Evolutionary conservation across 2,113 vertebrate genomes (phyloP), one percentile per base, ranked within the genome.

Genomic region (Leucoraja erinaceus): DNA sequence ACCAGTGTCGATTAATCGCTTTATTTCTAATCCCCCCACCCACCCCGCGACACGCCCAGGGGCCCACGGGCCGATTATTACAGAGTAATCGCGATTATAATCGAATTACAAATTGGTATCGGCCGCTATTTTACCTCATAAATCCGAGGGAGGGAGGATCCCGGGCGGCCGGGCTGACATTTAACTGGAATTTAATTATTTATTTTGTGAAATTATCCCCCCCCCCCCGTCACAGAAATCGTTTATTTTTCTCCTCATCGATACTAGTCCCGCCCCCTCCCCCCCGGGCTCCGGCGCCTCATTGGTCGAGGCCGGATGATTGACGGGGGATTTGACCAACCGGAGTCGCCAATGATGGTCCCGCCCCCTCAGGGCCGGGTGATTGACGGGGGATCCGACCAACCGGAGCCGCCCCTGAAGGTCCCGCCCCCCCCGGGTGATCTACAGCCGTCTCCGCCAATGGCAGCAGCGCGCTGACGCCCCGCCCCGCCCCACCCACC

Each of bases 401-500:
- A 79, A 79, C 38, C 77, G 1, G 33, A 12, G 9, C 7, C 8
- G 8, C 9, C 3, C 0, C 74, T 2, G 74, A 28, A 0, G 3
- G 75, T n/a, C n/a, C 75, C 8, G 7, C 72, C 25, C 22, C 5
- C 10, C 28, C 10, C 38, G 38, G 84, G 11, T 92, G 93, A 93
- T 18, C 3, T 93, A 93, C 93, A 81, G 18, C 1, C 20, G 0
- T 5, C 18, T 0, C 28, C 9, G 20, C 93, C 94, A 94, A 94
- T 93, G 1, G 18, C 8, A 2, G 9, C 28, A n/a, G n/a, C 8
- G 28, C 75, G 0, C 2, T 8, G n/a, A n/a, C n/a, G n/a, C n/a
- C 2, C 6, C 5, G 6, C 25, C 66, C 6, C 1, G 3, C 38
- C 2, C 2, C 6, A 0, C 28, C 25, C 12, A 0, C 0, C 14